Base-by-base conservation (phyloP, 2,113 vertebrate genomes). In the Fulica atra region DNA sequence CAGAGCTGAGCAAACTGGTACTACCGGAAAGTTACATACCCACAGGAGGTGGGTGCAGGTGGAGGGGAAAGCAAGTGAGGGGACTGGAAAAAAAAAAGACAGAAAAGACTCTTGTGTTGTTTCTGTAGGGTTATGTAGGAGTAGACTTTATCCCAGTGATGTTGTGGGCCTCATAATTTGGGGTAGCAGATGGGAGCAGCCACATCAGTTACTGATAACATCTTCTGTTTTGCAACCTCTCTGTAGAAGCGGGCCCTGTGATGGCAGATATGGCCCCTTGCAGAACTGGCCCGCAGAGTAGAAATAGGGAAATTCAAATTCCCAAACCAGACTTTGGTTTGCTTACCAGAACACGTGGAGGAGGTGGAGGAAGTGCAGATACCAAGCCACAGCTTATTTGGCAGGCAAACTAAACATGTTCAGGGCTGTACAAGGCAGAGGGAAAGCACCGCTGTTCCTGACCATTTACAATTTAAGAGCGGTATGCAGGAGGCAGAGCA, bases 251-350 rank as follows among this genome's bases (percentile, higher is more conserved):
- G 61, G 40, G 66, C 29, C 36, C 54, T 81, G 0, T 17, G 63
- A 90, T 63, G 48, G 59, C 68, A 79, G 48, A 60, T 70, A 48
- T 0, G 12, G 70, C 9, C 84, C 56, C 81, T 42, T 80, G 93
- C 88, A 94, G 61, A 93, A 84, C 90, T 93, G 72, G 76, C 79
- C 59, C 0, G 7, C 69, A 65, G 77, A 88, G 56, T 8, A 86
- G 60, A 88, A 96, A 86, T 18, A 68, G 61, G 80, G 93, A 94
- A 93, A 95, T 94, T 91, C 83, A 81, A 65, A 93, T 81, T 77
- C 42, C 53, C 3, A 81, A 71, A 50, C 29, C 80, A 84, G 76
- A 56, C 65, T 73, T 65, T 31, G 64, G 76, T 92, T 94, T 91
- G 68, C 88, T 93, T 80, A 90, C 60, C 72, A 51, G 84, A 40